Evolutionary conservation across 2,113 vertebrate genomes (phyloP).

Genomic region (Pachycephala philippinensis): DNA sequence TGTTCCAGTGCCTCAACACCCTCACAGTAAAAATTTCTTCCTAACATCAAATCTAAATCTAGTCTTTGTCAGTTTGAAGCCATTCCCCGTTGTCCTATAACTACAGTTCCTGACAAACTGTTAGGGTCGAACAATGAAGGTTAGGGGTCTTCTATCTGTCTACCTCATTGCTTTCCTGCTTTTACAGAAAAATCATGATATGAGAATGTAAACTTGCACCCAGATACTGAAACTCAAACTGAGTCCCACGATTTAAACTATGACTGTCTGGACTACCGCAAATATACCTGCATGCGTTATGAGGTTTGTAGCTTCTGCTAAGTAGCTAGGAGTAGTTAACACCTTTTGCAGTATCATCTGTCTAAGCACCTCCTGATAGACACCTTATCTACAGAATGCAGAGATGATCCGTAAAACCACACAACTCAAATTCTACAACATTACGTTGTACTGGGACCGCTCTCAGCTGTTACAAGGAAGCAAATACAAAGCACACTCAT

Average conservation of each 20-base stretch:
- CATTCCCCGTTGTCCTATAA: neutral
- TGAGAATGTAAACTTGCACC: neutral
- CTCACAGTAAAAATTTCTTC: neutral
- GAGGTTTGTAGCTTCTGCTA: neutral
- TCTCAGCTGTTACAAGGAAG: neutral
- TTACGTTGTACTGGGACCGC: fast-evolving
- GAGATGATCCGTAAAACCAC: neutral
- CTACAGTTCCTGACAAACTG: neutral
- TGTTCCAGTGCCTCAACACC: neutral
- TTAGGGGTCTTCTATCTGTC: neutral
- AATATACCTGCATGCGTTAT: neutral
- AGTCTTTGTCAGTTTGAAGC: neutral
- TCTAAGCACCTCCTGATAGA: neutral
- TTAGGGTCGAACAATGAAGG: neutral
- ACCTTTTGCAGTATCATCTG: neutral
- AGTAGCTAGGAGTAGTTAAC: neutral
- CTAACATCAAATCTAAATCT: neutral
- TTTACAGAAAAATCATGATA: neutral
- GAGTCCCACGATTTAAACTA: neutral
- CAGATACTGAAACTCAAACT: neutral
- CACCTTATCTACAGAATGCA: neutral
- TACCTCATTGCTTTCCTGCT: neutral
- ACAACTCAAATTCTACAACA: neutral
- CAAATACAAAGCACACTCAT: neutral
- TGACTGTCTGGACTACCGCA: neutral